Percentiles rank a stretch among this genome's conserved stretches.
Evolutionary conservation across 2,888 invertebrate genomes (phyloP).

Genomic region (Caenorhabditis afra): DNA sequence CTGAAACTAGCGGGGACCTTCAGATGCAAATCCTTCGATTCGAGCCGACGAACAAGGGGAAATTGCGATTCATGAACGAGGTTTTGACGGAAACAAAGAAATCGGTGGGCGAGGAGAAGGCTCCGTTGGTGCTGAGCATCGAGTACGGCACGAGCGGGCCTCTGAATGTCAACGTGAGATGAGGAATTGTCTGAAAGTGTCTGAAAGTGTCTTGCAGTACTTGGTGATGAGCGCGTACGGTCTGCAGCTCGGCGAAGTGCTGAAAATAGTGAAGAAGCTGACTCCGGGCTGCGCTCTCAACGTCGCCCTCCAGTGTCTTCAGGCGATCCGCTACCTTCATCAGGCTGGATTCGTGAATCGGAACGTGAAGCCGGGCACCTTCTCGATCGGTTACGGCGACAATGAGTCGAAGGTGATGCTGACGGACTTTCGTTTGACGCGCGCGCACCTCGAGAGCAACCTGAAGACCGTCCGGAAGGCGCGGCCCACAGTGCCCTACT

Average conservation of each 20-base stretch:
- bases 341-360: constrained; percentile 43
- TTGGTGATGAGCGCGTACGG: constrained; percentile 15
- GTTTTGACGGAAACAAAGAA: constrained; percentile 26
- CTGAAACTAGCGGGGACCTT: background rate
- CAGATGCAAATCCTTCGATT: constrained; percentile 27
- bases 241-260: constrained; percentile 30
- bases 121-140: constrained; percentile 3
- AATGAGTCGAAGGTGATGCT: constrained; percentile 18
- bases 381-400: constrained; percentile 11
- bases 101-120: background rate
- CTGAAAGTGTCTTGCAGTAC: too few species aligned
- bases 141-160: constrained; percentile 21
- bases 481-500: constrained; percentile 18
- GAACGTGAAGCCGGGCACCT: constrained; percentile 49
- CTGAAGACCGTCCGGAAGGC: constrained; percentile 20
- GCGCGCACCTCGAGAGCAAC: constrained; percentile 29
- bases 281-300: constrained; percentile 32
- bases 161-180: constrained; percentile 32
- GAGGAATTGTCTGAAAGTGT: too few species aligned
- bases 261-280: constrained; percentile 24
- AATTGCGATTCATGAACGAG: constrained; percentile 19
- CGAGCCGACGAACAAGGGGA: constrained; percentile 13
- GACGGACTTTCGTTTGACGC: constrained; percentile 36
- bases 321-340: constrained; percentile 42
- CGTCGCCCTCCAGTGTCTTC: constrained; percentile 32